Evolutionary conservation across 1,140 invertebrate genomes (phyloP).

Genomic region (Cydia splendana): DNA sequence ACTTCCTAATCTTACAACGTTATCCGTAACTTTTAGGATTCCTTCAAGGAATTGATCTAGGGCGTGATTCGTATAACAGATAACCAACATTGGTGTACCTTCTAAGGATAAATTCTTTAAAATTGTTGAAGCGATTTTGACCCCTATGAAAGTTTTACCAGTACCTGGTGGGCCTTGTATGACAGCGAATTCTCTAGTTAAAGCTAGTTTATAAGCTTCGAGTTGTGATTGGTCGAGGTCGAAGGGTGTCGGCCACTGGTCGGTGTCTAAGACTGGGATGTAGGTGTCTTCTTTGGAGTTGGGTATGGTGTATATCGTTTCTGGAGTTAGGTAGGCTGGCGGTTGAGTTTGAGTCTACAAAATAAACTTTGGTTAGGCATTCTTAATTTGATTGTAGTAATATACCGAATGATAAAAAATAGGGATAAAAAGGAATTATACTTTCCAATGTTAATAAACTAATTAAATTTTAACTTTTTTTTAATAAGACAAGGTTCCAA

Average conservation of each 20-base stretch:
- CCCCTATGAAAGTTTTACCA: slow-evolving; percentile 88
- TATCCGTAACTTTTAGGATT: slow-evolving; percentile 79
- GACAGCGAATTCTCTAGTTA: slow-evolving; percentile 84
- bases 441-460: too few species aligned
- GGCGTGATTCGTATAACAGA: slow-evolving; percentile 93
- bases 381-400: neutral
- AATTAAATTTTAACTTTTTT: too few species aligned
- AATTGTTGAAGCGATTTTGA: slow-evolving; percentile 84
- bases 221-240: slow-evolving; percentile 82
- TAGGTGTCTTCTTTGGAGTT: slow-evolving; percentile 49
- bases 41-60: slow-evolving; percentile 94
- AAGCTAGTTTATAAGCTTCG: slow-evolving; percentile 81
- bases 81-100: slow-evolving; percentile 86
- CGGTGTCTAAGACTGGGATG: slow-evolving; percentile 57
- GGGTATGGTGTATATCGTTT: slow-evolving; percentile 58
- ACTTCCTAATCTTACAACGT: slow-evolving; percentile 86
- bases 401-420: too few species aligned
- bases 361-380: slow-evolving; percentile 31
- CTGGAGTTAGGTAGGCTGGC: slow-evolving; percentile 55
- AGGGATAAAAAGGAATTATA: too few species aligned
- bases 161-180: slow-evolving; percentile 92
- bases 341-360: slow-evolving; percentile 54
- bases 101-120: slow-evolving; percentile 78
- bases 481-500: too few species aligned
- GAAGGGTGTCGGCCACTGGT: slow-evolving; percentile 72